Evolutionary conservation across 1,140 invertebrate species (phyloP), one percentile per base, ranked within the genome.

Genomic region (Dolichoris vasculosae): DNA sequence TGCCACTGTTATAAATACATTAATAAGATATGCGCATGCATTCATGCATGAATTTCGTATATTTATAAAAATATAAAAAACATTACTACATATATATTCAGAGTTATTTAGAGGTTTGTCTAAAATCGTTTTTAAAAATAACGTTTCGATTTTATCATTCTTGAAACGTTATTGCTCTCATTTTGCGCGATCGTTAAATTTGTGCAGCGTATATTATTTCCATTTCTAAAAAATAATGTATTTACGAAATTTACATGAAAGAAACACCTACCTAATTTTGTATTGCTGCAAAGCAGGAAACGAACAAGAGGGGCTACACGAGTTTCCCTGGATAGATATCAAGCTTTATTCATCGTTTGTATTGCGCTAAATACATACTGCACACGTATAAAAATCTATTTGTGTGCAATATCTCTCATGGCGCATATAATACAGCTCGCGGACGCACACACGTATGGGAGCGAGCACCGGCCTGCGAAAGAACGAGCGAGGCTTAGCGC

Each of bases 401-500:
- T n/a, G 15, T 30, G 4, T 48, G n/a, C 8, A 51, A 76, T 76
- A 48, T 73, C 67, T 17, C 67, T 82, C 67, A n/a, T 38, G 46
- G 17, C 26, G 46, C 26, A 32, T 76, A 76, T 30, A 40, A 43
- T 71, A 79, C 51, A 46, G 35, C 69, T 32, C 55, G 81, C 80
- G 81, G 80, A 80, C 67, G 55, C 55, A 81, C 83, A 86, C 82
- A 86, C 71, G 76, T 80, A 87, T 87, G 87, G 32, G 83, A 0
- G 0, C 40, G 46, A 32, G 15, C 2, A 17, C 51, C 55, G 73
- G 7, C 17, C 20, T 15, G 43, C 35, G 59, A 26, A 17, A 35
- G 8, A 51, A 46, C 43, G n/a, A 84, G 59, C 83, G 75, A 51
- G 63, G 83, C 87, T 86, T 88, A 89, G 89, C 86, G 89, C 88